Percentiles rank a stretch among this genome's conserved stretches.
Evolutionary conservation across 2,888 invertebrate genomes (phyloP).

Genomic region (Prosopocoilus inquinatus): DNA sequence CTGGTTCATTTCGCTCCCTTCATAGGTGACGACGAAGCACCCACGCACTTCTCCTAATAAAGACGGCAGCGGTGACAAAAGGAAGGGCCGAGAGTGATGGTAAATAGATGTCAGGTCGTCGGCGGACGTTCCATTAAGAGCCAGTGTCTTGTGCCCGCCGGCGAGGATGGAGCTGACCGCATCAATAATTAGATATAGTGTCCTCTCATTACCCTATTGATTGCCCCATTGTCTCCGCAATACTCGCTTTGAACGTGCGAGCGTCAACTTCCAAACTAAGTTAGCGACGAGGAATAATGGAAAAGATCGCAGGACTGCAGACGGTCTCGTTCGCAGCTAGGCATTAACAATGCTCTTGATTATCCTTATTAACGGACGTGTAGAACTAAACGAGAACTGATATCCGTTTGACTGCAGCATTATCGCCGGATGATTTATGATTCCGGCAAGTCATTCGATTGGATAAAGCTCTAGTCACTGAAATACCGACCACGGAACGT

Average conservation of each 20-base stretch:
- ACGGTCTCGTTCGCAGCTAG: slow-evolving; percentile 16
- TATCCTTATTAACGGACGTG: slow-evolving; percentile 22
- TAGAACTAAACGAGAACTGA: neutral
- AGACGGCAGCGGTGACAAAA: slow-evolving; percentile 3
- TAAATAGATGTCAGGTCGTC: slow-evolving; percentile 6
- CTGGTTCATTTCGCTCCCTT: slow-evolving; percentile 4
- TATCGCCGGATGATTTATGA: slow-evolving; percentile 36
- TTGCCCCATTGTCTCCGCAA: slow-evolving; percentile 51
- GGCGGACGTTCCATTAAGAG: slow-evolving; percentile 31
- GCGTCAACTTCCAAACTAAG: slow-evolving; percentile 47
- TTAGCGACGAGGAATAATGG: slow-evolving; percentile 44
- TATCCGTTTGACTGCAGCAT: slow-evolving; percentile 25
- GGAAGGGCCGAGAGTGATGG: slow-evolving; percentile 18
- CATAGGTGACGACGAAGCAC: neutral
- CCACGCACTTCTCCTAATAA: neutral
- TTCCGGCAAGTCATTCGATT: slow-evolving; percentile 31
- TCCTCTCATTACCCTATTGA: slow-evolving; percentile 55
- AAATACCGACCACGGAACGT: slow-evolving; percentile 16
- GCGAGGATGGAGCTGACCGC: slow-evolving; percentile 46
- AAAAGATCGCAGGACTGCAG: slow-evolving; percentile 39
- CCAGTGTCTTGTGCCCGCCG: slow-evolving; percentile 29
- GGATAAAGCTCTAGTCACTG: slow-evolving; percentile 31
- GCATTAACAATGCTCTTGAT: slow-evolving; percentile 24
- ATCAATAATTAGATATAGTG: slow-evolving; percentile 51
- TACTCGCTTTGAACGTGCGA: slow-evolving; percentile 37